A percentile compares a stretch with the other conserved stretches of the same genome.
Evolutionary conservation across 2,797 vertebrate species (phyloP).

Genomic region (Euthynnus affinis): DNA sequence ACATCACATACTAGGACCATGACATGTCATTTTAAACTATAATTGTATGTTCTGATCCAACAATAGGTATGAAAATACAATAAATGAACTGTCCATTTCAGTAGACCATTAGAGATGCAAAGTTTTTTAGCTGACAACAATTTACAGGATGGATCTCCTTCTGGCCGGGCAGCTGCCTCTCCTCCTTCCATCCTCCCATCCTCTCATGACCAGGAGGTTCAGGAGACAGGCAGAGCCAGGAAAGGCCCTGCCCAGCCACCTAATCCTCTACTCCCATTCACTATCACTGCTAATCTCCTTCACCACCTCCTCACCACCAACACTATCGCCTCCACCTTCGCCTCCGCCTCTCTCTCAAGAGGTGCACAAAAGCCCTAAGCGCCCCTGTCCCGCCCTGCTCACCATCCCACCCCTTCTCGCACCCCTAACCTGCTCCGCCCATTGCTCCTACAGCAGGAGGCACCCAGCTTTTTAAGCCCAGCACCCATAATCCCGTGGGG

Average conservation of each 20-base stretch:
- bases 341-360: slow-evolving; percentile 82
- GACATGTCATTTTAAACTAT: not conserved
- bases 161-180: slow-evolving; percentile 78
- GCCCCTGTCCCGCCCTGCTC: slow-evolving; percentile 70
- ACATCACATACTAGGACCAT: not conserved
- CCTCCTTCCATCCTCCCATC: slow-evolving; percentile 71
- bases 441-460: slow-evolving; percentile 78
- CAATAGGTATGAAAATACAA: not conserved
- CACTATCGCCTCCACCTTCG: slow-evolving; percentile 72
- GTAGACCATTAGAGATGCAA: slow-evolving; percentile 20
- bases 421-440: slow-evolving; percentile 80
- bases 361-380: slow-evolving; percentile 84
- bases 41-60: not conserved
- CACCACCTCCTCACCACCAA: slow-evolving; percentile 73
- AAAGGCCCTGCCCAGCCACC: slow-evolving; percentile 83
- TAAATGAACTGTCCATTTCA: not conserved
- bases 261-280: slow-evolving; percentile 98
- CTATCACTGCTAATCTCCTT: slow-evolving; percentile 96
- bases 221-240: slow-evolving; percentile 77
- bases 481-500: slow-evolving; percentile 78
- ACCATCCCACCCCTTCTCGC: slow-evolving; percentile 73
- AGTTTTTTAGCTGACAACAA: slow-evolving; percentile 45
- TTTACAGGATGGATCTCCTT: slow-evolving; percentile 74
- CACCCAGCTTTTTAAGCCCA: slow-evolving; percentile 73
- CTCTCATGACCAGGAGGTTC: slow-evolving; percentile 70